These are phyloP conservation scores for Saccopteryx bilineata DNA, from an alignment of 2,113 vertebrate species.

Conservation along the genomic window DNA sequence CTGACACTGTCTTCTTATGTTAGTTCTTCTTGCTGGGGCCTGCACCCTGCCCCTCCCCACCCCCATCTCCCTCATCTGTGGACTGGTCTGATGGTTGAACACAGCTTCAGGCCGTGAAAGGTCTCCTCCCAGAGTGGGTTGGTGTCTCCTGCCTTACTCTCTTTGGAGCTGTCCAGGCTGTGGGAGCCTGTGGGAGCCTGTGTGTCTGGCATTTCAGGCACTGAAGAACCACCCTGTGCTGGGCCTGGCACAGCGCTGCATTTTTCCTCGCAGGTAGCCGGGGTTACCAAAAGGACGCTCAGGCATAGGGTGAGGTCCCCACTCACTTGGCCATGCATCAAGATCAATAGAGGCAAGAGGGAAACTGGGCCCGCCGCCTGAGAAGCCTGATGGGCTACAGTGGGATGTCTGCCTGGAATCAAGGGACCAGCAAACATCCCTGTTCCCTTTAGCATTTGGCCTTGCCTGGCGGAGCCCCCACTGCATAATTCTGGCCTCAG, in stretches of 20 bases:
- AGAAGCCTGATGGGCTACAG: not conserved
- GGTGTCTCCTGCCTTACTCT: not conserved
- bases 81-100: not conserved
- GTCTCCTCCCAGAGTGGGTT: not conserved
- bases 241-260: conserved; percentile 13
- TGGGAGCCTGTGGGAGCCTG: not conserved
- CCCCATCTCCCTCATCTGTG: not conserved
- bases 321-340: not conserved
- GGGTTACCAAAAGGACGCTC: conserved; percentile 53
- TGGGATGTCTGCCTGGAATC: conserved; percentile 71
- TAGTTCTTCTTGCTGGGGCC: not conserved
- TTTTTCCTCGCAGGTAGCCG: not conserved
- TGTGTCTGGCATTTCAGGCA: not conserved
- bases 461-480: not conserved
- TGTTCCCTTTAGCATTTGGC: conserved; percentile 3
- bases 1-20: not conserved
- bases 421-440: conserved; percentile 57
- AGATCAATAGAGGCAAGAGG: conserved; percentile 48
- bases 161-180: not conserved
- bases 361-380: not conserved
- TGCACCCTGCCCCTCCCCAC: not conserved
- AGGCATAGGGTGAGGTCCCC: not conserved
- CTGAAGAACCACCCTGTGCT: not conserved
- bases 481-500: not conserved
- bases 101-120: not conserved